Percentiles rank a stretch among this genome's conserved stretches.
These are phyloP conservation scores for Hemibagrus wyckioides DNA, from an alignment of 2,113 vertebrate species.

Conservation along the genomic window DNA sequence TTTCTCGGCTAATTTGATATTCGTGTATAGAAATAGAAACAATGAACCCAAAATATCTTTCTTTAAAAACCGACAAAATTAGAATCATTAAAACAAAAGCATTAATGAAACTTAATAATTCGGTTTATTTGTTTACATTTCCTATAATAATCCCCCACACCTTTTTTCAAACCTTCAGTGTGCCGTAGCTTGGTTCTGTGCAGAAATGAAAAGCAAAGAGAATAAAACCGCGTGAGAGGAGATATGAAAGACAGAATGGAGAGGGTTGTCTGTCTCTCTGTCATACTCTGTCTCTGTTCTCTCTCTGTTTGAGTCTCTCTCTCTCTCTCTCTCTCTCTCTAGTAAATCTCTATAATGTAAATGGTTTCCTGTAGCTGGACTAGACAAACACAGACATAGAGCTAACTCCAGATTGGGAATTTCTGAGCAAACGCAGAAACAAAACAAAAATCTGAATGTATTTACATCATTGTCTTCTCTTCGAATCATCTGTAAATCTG, in stretches of 20 bases:
- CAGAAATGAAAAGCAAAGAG: constrained; percentile 9
- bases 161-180: not conserved
- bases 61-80: not conserved
- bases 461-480: not conserved
- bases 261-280: constrained; percentile 50
- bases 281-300: constrained; percentile 53
- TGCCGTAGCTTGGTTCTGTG: not conserved
- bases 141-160: not conserved
- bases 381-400: not conserved
- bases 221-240: constrained; percentile 35
- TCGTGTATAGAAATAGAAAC: not conserved
- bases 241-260: constrained; percentile 18
- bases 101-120: not conserved
- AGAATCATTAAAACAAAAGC: not conserved
- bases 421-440: not conserved
- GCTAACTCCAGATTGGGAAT: not conserved
- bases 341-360: constrained; percentile 64
- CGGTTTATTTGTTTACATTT: too few species aligned
- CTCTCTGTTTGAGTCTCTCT: constrained; percentile 42
- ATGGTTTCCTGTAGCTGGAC: constrained; percentile 53
- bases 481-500: not conserved
- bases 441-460: not conserved
- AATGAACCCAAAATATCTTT: not conserved
- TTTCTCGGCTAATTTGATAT: not conserved
- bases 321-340: constrained; percentile 52